Base-by-base conservation (phyloP, 2,113 vertebrate species). In the Casuarius casuarius region DNA sequence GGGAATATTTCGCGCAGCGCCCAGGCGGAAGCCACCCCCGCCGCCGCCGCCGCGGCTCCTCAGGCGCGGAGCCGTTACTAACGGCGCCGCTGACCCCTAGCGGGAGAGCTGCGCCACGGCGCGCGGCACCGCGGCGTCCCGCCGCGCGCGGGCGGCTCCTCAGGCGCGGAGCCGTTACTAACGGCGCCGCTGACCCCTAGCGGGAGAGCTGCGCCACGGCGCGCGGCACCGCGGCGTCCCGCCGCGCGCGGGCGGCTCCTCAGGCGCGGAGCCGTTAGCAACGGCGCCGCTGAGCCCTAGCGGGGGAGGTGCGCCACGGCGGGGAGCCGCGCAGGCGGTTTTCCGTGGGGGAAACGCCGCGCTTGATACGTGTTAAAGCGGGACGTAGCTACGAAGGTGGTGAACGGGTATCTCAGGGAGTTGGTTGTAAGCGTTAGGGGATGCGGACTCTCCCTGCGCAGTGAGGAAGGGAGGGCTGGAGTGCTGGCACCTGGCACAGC, bases 1-100 rank as follows among this genome's bases (percentile, higher is more conserved):
- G 17, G 56, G 16, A 54, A 54, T 15, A 28, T 31, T 17, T 56
- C 21, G 29, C 56, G 5, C 14, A 17, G 9, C 9, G 8, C 46
- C 46, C 46, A 48, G 18, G 46, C 7, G 7, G 18, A 18, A 6
- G 18, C 46, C 46, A 9, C 46, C 46, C 15, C 46, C 14, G 46
- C 15, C 52, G 52, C 52, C 15, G 49, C 49, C 49, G 49, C 18
- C 48, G n/a, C 38, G 38, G 38, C 38, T 38, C 38, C 38, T 38
- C 38, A 38, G 7, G 38, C 38, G 38, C 44, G 44, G 44, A 46
- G 44, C 44, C 44, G 44, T 48, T 48, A 48, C 46, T 12, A 48
- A 19, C 46, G 91, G 68, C 95, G 79, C 84, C 33, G 65, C 18
- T 94, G 97, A 90, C 97, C 97, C 46, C 97, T 97, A 96, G 96